Conservation (phyloP, 1,140 invertebrate species). For the Pteromalus puparum region DNA sequence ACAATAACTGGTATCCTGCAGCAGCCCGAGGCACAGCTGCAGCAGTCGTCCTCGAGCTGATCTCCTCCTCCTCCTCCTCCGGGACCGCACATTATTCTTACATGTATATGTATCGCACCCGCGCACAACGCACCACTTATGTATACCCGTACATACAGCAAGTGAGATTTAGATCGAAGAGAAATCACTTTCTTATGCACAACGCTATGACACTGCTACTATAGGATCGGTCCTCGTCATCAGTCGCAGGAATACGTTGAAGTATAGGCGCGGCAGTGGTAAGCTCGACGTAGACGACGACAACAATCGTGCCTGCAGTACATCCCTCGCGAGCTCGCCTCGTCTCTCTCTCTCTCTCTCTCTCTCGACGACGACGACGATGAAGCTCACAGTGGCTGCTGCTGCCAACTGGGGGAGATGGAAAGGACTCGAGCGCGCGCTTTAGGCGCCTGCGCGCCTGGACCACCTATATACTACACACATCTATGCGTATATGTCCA, state of each 20-base stretch:
- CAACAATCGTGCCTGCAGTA: neutral
- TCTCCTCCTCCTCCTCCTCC: neutral
- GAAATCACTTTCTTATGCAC: too few relatives aligned
- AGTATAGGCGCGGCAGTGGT: neutral
- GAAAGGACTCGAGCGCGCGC: constrained; percentile 38
- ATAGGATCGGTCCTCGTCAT: too few relatives aligned
- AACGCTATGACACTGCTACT: too few relatives aligned
- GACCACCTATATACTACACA: too few relatives aligned
- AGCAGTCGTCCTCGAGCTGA: neutral
- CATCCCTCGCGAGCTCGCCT: constrained; percentile 31
- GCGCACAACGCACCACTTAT: neutral
- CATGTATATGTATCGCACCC: neutral
- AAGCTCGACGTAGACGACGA: neutral
- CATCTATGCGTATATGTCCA: neutral
- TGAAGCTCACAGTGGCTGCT: neutral
- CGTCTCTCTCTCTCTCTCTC: constrained; percentile 35
- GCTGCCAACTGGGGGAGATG: constrained; percentile 5
- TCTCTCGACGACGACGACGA: neutral
- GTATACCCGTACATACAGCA: neutral
- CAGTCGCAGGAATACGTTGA: too few relatives aligned
- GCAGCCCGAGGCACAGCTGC: neutral
- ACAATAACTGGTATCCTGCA: neutral
- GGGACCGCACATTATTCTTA: neutral
- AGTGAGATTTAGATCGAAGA: too few relatives aligned
- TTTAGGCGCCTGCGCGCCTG: constrained; percentile 16